Percentiles rank a stretch among this genome's conserved stretches.
phyloP scores from a whole-genome alignment of 2,888 invertebrate genomes.

The Tenthredo notha region DNA sequence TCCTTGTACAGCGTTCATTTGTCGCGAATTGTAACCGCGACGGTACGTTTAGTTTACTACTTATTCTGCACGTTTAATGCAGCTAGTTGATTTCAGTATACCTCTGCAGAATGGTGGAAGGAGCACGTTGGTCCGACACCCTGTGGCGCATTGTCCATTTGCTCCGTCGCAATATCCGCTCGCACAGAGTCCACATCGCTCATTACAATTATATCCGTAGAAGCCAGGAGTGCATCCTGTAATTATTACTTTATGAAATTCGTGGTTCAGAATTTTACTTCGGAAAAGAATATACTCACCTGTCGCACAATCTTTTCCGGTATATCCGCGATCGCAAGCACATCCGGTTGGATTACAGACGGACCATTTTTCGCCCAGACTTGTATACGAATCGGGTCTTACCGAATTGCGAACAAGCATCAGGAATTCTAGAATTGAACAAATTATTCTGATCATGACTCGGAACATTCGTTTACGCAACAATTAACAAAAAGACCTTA shows the following conservation, averaged over 20 bases:
- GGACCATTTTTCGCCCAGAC: not conserved
- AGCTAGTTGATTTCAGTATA: conserved; percentile 24
- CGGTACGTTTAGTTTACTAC: not conserved
- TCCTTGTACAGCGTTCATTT: not conserved
- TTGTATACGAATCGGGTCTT: not conserved
- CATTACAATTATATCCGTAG: conserved; percentile 61
- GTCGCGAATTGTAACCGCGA: not conserved
- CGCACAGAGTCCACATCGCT: conserved; percentile 56
- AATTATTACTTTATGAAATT: conserved; percentile 51
- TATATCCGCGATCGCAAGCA: conserved; percentile 62
- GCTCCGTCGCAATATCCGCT: conserved; percentile 41
- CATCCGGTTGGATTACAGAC: conserved; percentile 45
- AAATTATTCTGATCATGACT: not conserved
- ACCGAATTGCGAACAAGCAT: not conserved
- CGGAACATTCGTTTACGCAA: not conserved
- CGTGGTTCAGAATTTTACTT: not conserved
- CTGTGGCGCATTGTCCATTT: conserved; percentile 29
- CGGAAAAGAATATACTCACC: not conserved
- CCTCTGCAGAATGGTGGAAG: conserved; percentile 46
- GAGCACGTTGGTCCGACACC: not conserved
- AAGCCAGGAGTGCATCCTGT: conserved; percentile 56
- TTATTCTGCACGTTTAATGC: conserved; percentile 16
- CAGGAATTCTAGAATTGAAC: not conserved
- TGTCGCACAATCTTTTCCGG: conserved; percentile 55
- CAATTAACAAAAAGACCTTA: not conserved